These are phyloP conservation scores for Balearica regulorum DNA, from an alignment of 2,797 vertebrate species.

Conservation along the genomic window DNA sequence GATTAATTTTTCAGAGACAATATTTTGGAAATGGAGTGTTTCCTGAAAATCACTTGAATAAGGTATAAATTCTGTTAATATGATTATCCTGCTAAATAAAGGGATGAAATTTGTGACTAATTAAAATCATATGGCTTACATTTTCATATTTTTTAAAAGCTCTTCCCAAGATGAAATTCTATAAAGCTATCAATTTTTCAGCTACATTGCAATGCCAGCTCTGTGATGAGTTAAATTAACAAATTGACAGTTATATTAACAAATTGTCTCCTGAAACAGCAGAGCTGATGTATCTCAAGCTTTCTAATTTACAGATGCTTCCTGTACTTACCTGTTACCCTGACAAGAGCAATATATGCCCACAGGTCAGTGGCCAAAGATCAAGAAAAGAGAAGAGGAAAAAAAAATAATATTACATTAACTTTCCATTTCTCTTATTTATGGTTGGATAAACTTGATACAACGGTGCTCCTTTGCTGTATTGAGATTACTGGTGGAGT, in stretches of 20 bases:
- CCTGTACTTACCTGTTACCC: neutral
- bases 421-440: neutral
- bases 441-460: neutral
- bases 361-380: neutral
- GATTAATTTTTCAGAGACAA: neutral
- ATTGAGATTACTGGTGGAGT: neutral
- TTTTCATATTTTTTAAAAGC: constrained; percentile 8
- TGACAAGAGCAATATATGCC: neutral
- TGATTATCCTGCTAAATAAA: neutral
- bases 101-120: neutral
- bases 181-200: constrained; percentile 40
- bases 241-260: constrained; percentile 51
- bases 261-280: constrained; percentile 31
- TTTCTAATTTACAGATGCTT: constrained; percentile 44
- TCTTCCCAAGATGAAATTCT: constrained; percentile 13
- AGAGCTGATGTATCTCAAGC: neutral
- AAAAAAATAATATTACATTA: neutral
- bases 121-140: constrained; percentile 8
- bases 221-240: constrained; percentile 51
- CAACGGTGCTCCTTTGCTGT: neutral
- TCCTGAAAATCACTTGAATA: constrained; percentile 9
- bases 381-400: neutral
- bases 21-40: neutral
- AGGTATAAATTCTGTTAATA: neutral
- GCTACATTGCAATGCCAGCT: neutral